Evolutionary conservation across 2,113 vertebrate species (phyloP), one percentile per base, ranked within the genome.

Genomic region (Oophaga pumilio): DNA sequence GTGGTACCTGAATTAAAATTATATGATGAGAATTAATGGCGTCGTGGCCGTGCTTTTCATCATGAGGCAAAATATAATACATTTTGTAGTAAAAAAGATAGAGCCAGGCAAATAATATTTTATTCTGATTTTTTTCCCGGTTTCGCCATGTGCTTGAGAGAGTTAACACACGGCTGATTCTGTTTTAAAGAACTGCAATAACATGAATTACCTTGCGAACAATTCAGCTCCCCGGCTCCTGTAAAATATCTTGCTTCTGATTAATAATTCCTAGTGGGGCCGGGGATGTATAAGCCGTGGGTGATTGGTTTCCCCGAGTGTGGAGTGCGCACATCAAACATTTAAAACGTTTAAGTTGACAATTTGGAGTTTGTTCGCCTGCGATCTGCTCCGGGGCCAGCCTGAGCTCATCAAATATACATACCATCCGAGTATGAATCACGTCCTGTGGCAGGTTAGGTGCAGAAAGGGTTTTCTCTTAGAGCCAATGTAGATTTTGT

Each of bases 331-430:
- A 88, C 86, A 88, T 88, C 86, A 88, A 88, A 88, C 86, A 88
- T 88, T 88, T 83, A 88, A 88, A 88, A 83, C 71, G 71, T 88
- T 88, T 88, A 88, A 88, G 86, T 83, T 88, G 86, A 88, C 87
- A 84, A 81, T 89, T 88, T 85, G 50, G 78, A 74, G 50, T 89
- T 84, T 90, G 82, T 85, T 86, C 20, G 56, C 87, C 87, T 88
- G 64, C 83, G 66, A 62, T 85, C 78, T 33, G 89, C 89, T 86
- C 68, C 56, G 59, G 85, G 81, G 87, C 78, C 89, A 76, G 68
- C 57, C 86, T 18, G 79, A 64, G 87, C 88, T 88, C 74, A 89
- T 79, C 73, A 89, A 82, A 82, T 64, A 71, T 84, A 82, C 83
- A 76, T 6, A 64, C 74, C 6, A 68, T 62, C 69, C 15, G 62